A percentile compares a stretch with the other conserved stretches of the same genome.
phyloP scores from a whole-genome alignment of 2,797 vertebrate species.

The Glossophaga mutica region DNA sequence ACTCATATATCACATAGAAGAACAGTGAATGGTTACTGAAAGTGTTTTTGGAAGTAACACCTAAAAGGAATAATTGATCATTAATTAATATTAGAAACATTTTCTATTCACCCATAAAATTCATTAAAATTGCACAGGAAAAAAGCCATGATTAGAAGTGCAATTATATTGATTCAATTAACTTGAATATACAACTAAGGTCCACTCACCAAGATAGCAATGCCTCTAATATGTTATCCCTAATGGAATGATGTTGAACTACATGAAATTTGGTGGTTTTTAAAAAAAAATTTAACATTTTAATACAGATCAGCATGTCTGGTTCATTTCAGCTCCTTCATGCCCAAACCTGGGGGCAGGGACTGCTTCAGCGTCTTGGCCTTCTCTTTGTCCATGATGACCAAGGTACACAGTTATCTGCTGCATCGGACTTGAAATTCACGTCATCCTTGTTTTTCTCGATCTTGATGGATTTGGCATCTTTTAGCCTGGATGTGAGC shows the following conservation, averaged over 20 bases:
- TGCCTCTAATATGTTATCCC: neutral
- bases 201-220: neutral
- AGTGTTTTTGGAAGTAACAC: neutral
- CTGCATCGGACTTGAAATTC: no score
- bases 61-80: neutral
- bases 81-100: constrained; percentile 46
- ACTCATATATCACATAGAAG: neutral
- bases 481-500: no score
- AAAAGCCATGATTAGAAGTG: constrained; percentile 1
- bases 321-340: no score
- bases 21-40: neutral
- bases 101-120: constrained; percentile 4
- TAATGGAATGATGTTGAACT: neutral
- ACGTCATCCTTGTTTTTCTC: no score
- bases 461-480: no score
- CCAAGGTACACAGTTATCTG: no score
- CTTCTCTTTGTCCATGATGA: no score
- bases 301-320: no score
- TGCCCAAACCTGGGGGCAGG: no score
- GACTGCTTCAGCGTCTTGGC: no score
- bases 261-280: neutral
- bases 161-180: constrained; percentile 3
- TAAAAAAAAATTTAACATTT: no score
- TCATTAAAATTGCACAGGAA: constrained; percentile 19
- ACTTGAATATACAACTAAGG: neutral